Conservation (phyloP, 2,113 vertebrate genomes). For the Alethe castanea region DNA sequence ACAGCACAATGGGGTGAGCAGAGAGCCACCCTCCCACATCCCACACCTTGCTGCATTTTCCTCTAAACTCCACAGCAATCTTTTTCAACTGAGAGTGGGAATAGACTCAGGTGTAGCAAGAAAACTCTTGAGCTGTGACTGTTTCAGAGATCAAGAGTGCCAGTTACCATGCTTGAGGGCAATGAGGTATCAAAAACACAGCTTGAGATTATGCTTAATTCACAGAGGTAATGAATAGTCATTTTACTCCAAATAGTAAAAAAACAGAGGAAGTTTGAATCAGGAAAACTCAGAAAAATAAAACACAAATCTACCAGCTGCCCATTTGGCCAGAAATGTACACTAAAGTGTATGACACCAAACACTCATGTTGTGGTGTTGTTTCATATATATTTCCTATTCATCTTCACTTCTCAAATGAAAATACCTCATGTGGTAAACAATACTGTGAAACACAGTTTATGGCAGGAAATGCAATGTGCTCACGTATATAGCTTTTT, state of each 20-base stretch:
- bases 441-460: background rate
- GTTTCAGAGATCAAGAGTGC: background rate
- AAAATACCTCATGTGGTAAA: background rate
- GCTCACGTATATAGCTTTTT: background rate
- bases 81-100: background rate
- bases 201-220: background rate
- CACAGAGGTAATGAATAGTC: background rate
- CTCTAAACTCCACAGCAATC: background rate
- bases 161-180: background rate
- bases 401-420: background rate
- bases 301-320: background rate
- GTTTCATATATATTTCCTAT: background rate
- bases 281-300: background rate
- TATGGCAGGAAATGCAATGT: background rate
- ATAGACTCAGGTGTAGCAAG: background rate
- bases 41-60: rapidly evolving
- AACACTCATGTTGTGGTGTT: rapidly evolving
- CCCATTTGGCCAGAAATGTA: background rate
- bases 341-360: background rate
- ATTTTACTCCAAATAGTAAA: background rate
- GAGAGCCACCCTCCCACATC: background rate
- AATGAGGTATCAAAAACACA: background rate
- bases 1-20: rapidly evolving
- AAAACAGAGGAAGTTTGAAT: background rate
- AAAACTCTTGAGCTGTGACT: background rate